These are phyloP conservation scores for Scleropages formosus DNA, from an alignment of 2,797 vertebrate genomes.

Conservation along the genomic window DNA sequence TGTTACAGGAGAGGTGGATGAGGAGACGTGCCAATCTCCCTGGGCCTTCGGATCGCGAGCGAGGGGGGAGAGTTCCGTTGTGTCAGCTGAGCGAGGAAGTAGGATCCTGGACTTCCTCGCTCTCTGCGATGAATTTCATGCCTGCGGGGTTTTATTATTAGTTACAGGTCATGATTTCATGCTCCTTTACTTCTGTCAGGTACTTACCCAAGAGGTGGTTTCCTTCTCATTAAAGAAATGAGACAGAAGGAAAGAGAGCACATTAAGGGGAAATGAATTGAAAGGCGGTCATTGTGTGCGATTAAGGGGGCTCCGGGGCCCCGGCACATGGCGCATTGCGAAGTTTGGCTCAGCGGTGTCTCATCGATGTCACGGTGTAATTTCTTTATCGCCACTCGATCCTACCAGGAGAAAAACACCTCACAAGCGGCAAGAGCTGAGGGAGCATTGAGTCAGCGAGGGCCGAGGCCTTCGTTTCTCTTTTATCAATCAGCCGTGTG, in stretches of 20 bases:
- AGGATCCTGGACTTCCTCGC: not conserved
- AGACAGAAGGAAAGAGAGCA: not conserved
- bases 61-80: not conserved
- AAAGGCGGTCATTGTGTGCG: not conserved
- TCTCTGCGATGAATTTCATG: constrained; percentile 17
- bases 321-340: too few relatives aligned
- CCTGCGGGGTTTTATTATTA: constrained; percentile 23
- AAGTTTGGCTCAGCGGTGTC: not conserved
- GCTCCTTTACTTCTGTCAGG: constrained; percentile 31
- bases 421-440: not conserved
- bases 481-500: not conserved
- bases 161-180: constrained; percentile 30
- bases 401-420: not conserved
- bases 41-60: not conserved
- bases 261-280: constrained; percentile 3
- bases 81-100: constrained; percentile 17
- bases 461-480: not conserved
- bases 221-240: constrained; percentile 29
- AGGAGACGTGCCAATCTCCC: not conserved
- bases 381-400: not conserved
- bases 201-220: constrained; percentile 26
- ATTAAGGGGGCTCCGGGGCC: not conserved
- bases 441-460: not conserved
- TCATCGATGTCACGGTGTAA: not conserved
- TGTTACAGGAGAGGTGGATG: too few relatives aligned